Conservation (phyloP, 2,888 invertebrate species). For the Celastrina argiolus region DNA sequence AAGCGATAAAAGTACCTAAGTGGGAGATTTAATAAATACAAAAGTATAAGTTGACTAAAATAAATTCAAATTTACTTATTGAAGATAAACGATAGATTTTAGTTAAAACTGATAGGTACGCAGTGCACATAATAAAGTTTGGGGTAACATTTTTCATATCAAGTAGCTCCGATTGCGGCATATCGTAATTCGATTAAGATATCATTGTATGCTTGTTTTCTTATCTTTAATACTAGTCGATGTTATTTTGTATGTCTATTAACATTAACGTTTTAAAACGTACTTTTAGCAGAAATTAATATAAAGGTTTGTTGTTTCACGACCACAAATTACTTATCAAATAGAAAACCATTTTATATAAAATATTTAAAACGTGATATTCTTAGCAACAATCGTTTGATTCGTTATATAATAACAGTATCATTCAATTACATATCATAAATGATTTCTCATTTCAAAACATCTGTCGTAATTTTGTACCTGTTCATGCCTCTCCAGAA, state of each 20-base stretch:
- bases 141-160: neutral
- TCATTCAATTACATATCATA: constrained; percentile 39
- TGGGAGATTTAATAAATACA: no score
- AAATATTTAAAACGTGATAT: neutral
- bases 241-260: constrained; percentile 35
- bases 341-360: neutral
- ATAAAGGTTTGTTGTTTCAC: neutral
- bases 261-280: constrained; percentile 6
- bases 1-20: no score
- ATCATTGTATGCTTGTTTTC: constrained; percentile 30
- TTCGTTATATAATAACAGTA: constrained; percentile 30
- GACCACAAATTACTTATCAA: neutral
- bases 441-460: neutral
- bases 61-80: neutral
- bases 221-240: constrained; percentile 39
- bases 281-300: neutral
- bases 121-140: neutral
- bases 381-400: neutral
- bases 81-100: neutral
- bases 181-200: constrained; percentile 14
- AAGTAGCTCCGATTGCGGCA: neutral
- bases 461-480: constrained; percentile 34
- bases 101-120: neutral
- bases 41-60: no score
- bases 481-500: constrained; percentile 39